Evolutionary conservation across 1,140 invertebrate species (phyloP), one percentile per base, ranked within the genome.

Genomic region (Zaprionus vittiger): DNA sequence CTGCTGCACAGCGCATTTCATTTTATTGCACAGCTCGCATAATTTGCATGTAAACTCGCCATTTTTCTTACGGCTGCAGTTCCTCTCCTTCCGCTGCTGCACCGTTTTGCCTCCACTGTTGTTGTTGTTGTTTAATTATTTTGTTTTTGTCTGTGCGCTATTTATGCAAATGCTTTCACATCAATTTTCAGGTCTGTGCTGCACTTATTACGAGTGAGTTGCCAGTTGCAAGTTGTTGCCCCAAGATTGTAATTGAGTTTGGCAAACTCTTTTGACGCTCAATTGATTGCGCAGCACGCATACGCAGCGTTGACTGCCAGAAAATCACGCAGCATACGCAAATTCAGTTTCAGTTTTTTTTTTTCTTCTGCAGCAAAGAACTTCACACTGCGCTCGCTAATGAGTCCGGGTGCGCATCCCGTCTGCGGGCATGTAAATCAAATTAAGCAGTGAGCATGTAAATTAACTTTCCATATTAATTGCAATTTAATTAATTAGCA

Each of bases 381-480:
- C 20, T 67, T 63, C 34, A 47, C 71, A 62, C 79, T 79, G 81
- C 67, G 89, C 79, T 74, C 71, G 73, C 77, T 83, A 80, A 80
- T 74, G 68, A 71, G 57, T 66, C 41, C 7, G 49, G 63, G 52
- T 38, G 20, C 12, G 24, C 44, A 20, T 41, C 12, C 55, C 54
- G 54, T 57, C 70, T 73, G 31, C 62, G 76, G 57, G 59, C 75
- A 56, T 44, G 59, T 81, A 85, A 90, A 89, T 89, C 85, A 87
- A 89, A 87, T 87, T 87, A 90, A 83, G 75, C 81, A 79, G 62
- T 79, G 74, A 79, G 75, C 79, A 81, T 89, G 84, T 90, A 90
- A 89, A 89, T 89, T 89, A 90, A 89, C 85, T 90, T 90, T 81
- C 76, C 79, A 84, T 90, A 90, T 89, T 87, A 83, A 89, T 90